These are phyloP conservation scores for Globodera ellingtonae DNA, from an alignment of 1,140 invertebrate genomes.

Conservation along the genomic window DNA sequence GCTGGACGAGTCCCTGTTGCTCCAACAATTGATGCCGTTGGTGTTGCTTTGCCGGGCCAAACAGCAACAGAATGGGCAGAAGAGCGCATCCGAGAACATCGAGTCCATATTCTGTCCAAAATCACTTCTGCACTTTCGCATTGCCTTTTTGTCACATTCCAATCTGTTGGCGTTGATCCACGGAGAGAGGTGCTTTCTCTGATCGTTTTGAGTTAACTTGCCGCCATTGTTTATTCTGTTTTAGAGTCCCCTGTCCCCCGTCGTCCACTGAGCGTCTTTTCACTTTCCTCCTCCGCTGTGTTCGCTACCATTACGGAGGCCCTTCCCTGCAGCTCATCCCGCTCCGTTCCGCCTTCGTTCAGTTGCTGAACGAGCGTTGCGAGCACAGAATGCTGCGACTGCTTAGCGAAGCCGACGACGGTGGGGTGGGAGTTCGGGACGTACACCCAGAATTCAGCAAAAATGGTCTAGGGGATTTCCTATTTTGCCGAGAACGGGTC, in stretches of 20 bases:
- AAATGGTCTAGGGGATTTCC: neutral
- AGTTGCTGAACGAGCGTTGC: constrained; percentile 10
- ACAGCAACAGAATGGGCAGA: neutral
- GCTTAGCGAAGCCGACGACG: constrained; percentile 2
- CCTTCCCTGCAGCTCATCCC: constrained; percentile 19
- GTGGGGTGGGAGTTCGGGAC: neutral
- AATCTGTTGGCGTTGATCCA: constrained; percentile 23
- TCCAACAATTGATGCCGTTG: constrained; percentile 18
- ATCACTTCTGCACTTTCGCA: neutral
- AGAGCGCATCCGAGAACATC: neutral
- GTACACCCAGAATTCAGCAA: neutral
- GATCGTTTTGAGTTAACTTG: too few relatives aligned
- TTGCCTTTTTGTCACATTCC: neutral
- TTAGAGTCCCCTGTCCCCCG: neutral
- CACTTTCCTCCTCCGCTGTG: constrained; percentile 2
- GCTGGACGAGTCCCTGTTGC: constrained; percentile 6
- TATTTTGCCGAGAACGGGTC: too few relatives aligned
- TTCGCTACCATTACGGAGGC: constrained; percentile 22
- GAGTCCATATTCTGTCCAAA: neutral
- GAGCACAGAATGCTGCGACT: constrained; percentile 18
- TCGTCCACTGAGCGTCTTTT: constrained; percentile 7
- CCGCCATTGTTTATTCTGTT: neutral
- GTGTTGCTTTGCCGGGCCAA: constrained; percentile 17
- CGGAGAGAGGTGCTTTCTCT: neutral
- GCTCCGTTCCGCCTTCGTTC: constrained; percentile 18